Evolutionary conservation across 2,797 vertebrate genomes (phyloP), one percentile per base, ranked within the genome.

Genomic region (Micropoecilia bifurca): DNA sequence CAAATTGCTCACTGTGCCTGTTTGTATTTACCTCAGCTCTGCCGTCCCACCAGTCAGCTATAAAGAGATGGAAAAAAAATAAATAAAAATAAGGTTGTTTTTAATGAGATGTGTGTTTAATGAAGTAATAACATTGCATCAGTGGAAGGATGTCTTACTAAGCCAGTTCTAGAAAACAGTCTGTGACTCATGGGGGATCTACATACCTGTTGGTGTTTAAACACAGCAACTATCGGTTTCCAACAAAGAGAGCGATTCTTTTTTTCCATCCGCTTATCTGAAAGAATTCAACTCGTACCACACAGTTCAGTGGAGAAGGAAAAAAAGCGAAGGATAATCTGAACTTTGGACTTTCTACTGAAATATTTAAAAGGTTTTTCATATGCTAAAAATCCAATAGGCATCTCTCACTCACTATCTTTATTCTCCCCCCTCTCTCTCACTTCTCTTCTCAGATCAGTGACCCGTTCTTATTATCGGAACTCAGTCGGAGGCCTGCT

Each of bases 381-480:
- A 61, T 71, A 69, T 55, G 66, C 45, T 77, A 50, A 84, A 82
- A 77, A 73, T 63, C 43, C 48, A 77, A 75, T 48, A 8, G 9
- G 10, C 3, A 6, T 13, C 1, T 47, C n/a, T 48, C 25, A 39
- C 20, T 63, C 30, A 4, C 6, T 30, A 45, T 71, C 20, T 68
- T 30, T 63, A 8, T 43, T 20, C 14, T 39, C 10, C 45, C 22
- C 50, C 4, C 66, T 68, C 13, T 68, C 13, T 47, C 14, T 79
- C 39, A 48, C 57, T 63, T 41, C 63, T 18, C 73, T 50, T 76
- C 61, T 59, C 85, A 98, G 96, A 91, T 97, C 97, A 0, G 97
- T 97, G 91, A 97, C 97, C n/a, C 92, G 96, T 0, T 97, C 97
- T 53, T 98, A 97, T 78, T 97, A 97, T 88, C 93, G 95, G 55